Evolutionary conservation across 2,888 invertebrate genomes (phyloP).

Genomic region (Drosophila colorata): DNA sequence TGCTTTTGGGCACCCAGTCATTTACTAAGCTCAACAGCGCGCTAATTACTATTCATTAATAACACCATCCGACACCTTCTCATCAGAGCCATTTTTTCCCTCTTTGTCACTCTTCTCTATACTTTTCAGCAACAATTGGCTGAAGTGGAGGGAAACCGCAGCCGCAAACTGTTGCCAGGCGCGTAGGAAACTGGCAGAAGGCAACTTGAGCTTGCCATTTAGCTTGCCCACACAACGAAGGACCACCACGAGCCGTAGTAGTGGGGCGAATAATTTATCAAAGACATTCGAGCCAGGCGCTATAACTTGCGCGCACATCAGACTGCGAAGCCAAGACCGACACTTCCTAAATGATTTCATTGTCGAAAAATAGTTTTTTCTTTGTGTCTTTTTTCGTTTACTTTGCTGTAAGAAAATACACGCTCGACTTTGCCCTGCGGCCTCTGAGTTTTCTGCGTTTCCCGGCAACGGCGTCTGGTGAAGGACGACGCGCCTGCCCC

Average conservation of each 20-base stretch:
- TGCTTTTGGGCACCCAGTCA: conserved; percentile 11
- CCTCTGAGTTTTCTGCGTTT: conserved; percentile 4
- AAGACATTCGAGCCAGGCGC: conserved; percentile 54
- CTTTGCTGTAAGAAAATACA: conserved; percentile 32
- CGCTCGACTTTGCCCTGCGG: conserved; percentile 39
- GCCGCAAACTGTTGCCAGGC: conserved; percentile 1
- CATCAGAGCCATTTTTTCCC: not conserved
- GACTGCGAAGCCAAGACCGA: conserved; percentile 45
- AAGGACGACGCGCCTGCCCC: not conserved
- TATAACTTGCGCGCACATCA: conserved; percentile 35
- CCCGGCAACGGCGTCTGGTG: conserved; percentile 24
- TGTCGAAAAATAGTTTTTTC: conserved; percentile 63
- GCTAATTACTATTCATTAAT: conserved; percentile 61
- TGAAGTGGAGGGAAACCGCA: conserved; percentile 6
- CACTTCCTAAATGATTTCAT: conserved; percentile 76
- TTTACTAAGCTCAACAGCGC: not conserved
- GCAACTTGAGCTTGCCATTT: conserved; percentile 37
- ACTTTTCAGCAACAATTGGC: conserved; percentile 51
- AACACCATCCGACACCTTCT: conserved; percentile 19
- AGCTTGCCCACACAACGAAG: conserved; percentile 1
- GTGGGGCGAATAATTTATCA: conserved; percentile 65
- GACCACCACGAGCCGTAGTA: not conserved
- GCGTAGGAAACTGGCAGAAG: not conserved
- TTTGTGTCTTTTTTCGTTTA: not conserved
- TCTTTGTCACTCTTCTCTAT: not conserved